A percentile compares a stretch with the other conserved stretches of the same genome.
These are phyloP conservation scores for Coptotermes formosanus DNA, from an alignment of 1,140 invertebrate species.

Conservation along the genomic window DNA sequence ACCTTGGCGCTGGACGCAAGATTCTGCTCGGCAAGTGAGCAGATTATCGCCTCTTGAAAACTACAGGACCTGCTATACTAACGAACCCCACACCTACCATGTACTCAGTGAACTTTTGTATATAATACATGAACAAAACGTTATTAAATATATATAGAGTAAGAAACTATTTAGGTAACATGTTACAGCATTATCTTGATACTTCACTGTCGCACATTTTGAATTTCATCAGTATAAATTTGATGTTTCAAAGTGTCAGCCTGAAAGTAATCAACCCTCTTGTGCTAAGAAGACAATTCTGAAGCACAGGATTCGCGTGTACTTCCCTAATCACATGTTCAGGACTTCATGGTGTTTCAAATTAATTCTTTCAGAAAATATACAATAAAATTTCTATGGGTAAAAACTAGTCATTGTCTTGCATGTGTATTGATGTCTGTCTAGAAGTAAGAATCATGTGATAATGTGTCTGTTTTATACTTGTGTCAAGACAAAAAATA, in stretches of 20 bases:
- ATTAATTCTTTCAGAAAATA: not conserved
- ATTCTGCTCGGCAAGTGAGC: slow-evolving; percentile 72
- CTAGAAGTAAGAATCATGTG: not conserved
- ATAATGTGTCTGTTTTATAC: not conserved
- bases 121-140: slow-evolving; percentile 22
- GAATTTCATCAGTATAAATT: not conserved
- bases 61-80: not conserved
- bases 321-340: not conserved
- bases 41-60: slow-evolving; percentile 25
- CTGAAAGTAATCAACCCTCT: not conserved
- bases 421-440: not conserved
- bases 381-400: not conserved
- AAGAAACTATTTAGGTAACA: slow-evolving; percentile 18
- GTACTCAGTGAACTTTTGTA: not conserved
- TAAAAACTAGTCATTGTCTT: slow-evolving; percentile 1
- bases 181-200: not conserved
- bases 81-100: not conserved
- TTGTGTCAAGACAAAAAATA: slow-evolving; percentile 8
- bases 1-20: slow-evolving; percentile 83
- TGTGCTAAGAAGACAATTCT: not conserved
- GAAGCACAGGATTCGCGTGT: not conserved
- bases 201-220: not conserved
- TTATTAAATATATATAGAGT: not conserved
- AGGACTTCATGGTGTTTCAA: not conserved
- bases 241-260: not conserved